These are phyloP conservation scores for Chelon labrosus DNA, from an alignment of 2,797 vertebrate species.

Conservation along the genomic window DNA sequence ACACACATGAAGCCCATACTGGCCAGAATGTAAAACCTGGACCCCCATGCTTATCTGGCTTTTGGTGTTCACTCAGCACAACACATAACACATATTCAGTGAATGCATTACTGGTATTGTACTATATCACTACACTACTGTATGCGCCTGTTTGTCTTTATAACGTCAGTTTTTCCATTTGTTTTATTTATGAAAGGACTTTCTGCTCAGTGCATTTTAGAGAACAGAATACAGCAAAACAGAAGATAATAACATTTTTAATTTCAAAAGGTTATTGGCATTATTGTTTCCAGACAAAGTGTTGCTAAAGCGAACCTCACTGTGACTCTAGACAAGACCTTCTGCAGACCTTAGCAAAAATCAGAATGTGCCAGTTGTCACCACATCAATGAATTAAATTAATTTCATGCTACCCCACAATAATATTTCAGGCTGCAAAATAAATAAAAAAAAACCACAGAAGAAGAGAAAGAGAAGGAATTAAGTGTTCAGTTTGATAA, in stretches of 20 bases:
- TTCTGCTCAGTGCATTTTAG: not conserved
- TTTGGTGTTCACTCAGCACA: not conserved
- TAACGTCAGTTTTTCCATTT: not conserved
- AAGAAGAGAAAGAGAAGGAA: constrained; percentile 20
- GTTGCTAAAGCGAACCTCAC: not conserved
- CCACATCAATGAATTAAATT: constrained; percentile 18
- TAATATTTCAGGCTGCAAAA: constrained; percentile 2
- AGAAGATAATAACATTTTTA: too few species aligned
- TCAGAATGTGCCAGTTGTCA: not conserved
- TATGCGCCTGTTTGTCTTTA: not conserved
- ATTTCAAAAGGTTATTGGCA: too few species aligned
- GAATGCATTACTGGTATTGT: not conserved
- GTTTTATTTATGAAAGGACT: not conserved
- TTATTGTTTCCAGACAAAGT: too few species aligned
- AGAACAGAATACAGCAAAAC: not conserved
- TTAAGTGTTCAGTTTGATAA: constrained; percentile 47
- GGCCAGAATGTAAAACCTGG: not conserved
- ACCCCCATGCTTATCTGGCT: too few species aligned
- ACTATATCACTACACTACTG: too few species aligned
- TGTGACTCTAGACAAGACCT: constrained; percentile 1
- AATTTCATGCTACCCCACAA: not conserved
- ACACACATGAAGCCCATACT: not conserved
- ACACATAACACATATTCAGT: not conserved
- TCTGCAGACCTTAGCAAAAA: not conserved
- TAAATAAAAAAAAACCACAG: not conserved